A percentile compares a stretch with the other conserved stretches of the same genome.
These are phyloP conservation scores for Hirundichthys speculiger DNA, from an alignment of 2,113 vertebrate genomes.

Conservation along the genomic window DNA sequence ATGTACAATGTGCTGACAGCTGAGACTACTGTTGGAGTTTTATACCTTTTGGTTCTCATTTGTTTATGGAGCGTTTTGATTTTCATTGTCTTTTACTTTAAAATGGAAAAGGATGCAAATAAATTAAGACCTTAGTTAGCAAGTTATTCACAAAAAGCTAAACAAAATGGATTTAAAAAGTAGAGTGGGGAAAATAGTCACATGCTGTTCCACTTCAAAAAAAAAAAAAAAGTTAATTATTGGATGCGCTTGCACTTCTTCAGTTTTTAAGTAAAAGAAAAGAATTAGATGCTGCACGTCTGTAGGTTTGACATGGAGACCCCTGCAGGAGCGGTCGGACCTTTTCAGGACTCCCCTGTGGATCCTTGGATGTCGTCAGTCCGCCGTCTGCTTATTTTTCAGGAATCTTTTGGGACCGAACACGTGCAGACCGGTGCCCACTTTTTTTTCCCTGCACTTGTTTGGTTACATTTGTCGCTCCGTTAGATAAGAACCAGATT, in stretches of 20 bases:
- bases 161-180: no score
- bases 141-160: no score
- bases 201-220: no score
- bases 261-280: slow-evolving; percentile 7
- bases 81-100: no score
- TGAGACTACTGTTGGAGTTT: no score
- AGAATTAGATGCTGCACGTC: slow-evolving; percentile 33
- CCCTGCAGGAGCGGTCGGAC: slow-evolving; percentile 43
- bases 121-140: no score
- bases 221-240: background rate
- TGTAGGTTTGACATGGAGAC: slow-evolving; percentile 45
- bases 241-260: background rate
- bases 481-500: slow-evolving; percentile 85
- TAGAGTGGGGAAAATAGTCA: no score
- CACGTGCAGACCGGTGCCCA: slow-evolving; percentile 76
- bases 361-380: slow-evolving; percentile 76
- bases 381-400: slow-evolving; percentile 85
- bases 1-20: background rate
- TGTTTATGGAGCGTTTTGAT: no score
- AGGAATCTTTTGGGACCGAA: slow-evolving; percentile 81
- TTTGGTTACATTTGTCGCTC: slow-evolving; percentile 84
- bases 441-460: slow-evolving; percentile 63
- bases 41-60: no score
- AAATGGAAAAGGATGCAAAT: no score
- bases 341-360: slow-evolving; percentile 61